Conservation (phyloP, 2,113 vertebrate species). For the Chloebia gouldiae region DNA sequence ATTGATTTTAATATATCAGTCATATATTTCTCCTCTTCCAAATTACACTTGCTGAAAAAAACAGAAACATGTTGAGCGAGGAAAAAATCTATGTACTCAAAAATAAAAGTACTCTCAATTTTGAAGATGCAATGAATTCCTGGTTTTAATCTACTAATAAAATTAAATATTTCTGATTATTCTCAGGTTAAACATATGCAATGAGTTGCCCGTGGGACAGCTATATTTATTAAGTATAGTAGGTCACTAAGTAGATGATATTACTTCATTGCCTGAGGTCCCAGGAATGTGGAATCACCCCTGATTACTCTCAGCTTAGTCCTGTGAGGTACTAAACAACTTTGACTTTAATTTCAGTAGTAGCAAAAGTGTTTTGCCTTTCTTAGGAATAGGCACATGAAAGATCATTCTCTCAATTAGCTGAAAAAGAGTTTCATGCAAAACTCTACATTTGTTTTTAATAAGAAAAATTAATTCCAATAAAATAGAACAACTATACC, state of each 20-base stretch:
- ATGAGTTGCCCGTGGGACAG: not conserved
- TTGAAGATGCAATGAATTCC: not conserved
- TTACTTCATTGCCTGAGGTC: not conserved
- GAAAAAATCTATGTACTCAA: not conserved
- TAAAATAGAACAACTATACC: not conserved
- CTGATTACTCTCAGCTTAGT: not conserved
- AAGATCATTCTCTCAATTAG: not conserved
- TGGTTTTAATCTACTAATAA: not conserved
- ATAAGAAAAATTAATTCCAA: not conserved
- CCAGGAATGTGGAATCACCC: not conserved
- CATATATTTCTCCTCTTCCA: not conserved
- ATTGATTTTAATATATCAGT: not conserved
- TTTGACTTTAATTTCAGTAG: not conserved
- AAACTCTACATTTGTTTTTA: conserved; percentile 8
- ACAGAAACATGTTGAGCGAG: not conserved
- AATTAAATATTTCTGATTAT: not conserved
- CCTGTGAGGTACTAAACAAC: not conserved
- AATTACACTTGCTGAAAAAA: not conserved
- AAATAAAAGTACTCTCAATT: not conserved
- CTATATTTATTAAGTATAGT: not conserved
- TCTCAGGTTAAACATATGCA: not conserved
- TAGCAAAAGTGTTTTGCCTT: not conserved
- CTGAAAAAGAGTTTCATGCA: not conserved
- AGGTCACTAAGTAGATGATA: not conserved
- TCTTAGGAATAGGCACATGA: not conserved